phyloP scores from a whole-genome alignment of 2,888 invertebrate species.

The Hetaerina titia region DNA sequence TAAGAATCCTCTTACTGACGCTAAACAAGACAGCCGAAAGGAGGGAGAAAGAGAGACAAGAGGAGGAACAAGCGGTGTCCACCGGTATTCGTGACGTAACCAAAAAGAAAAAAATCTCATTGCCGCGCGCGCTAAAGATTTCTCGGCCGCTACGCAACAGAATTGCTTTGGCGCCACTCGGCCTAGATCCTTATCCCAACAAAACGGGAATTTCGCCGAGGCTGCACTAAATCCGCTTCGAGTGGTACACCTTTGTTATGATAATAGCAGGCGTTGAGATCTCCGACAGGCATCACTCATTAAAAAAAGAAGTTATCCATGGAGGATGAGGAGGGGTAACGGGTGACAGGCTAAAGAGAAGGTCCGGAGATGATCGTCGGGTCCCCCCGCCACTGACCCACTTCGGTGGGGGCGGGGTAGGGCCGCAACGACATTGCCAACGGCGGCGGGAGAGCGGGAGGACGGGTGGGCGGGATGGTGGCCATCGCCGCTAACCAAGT shows the following conservation, averaged over 20 bases:
- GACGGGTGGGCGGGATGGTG: background rate
- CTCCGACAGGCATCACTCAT: slow-evolving; percentile 59
- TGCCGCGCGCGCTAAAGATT: slow-evolving; percentile 35
- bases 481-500: background rate
- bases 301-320: slow-evolving; percentile 12
- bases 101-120: slow-evolving; percentile 36
- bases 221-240: slow-evolving; percentile 36
- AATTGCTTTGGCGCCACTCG: slow-evolving; percentile 61
- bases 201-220: slow-evolving; percentile 57
- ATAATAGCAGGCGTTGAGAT: slow-evolving; percentile 65
- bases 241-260: slow-evolving; percentile 41
- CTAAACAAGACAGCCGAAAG: background rate
- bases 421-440: slow-evolving; percentile 33
- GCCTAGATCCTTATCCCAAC: slow-evolving; percentile 64
- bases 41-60: background rate
- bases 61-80: slow-evolving; percentile 10
- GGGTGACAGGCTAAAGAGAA: background rate
- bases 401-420: slow-evolving; percentile 14
- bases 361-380: background rate
- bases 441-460: background rate
- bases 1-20: background rate
- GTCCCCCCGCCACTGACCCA: slow-evolving; percentile 49
- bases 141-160: slow-evolving; percentile 56
- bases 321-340: background rate
- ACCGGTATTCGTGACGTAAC: slow-evolving; percentile 43